Percentiles rank a stretch among this genome's conserved stretches.
phyloP scores from a whole-genome alignment of 2,113 vertebrate genomes.

The Austrofundulus limnaeus region DNA sequence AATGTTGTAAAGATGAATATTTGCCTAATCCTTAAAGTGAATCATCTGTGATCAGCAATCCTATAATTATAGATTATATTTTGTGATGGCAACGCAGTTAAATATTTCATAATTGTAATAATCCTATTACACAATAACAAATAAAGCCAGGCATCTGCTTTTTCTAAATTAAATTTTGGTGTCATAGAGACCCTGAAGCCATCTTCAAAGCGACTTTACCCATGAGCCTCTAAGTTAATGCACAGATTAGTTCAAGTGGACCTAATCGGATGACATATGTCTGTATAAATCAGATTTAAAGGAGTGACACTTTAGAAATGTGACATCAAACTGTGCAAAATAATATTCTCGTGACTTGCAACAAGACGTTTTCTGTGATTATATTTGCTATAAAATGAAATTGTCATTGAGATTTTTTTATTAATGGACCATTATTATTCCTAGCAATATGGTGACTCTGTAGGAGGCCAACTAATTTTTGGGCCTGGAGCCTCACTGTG shows the following conservation, averaged over 20 bases:
- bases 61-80: slow-evolving; percentile 36
- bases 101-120: slow-evolving; percentile 61
- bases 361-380: slow-evolving; percentile 69
- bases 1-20: background rate
- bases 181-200: slow-evolving; percentile 23
- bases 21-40: slow-evolving; percentile 42
- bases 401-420: slow-evolving; percentile 77
- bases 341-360: slow-evolving; percentile 62
- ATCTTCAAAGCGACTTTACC: slow-evolving; percentile 43
- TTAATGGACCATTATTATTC: slow-evolving; percentile 74
- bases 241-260: slow-evolving; percentile 71
- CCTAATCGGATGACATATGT: slow-evolving; percentile 71
- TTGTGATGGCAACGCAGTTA: slow-evolving; percentile 44
- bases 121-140: slow-evolving; percentile 73
- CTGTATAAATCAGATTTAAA: slow-evolving; percentile 78
- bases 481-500: slow-evolving; percentile 58
- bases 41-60: slow-evolving; percentile 44
- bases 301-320: slow-evolving; percentile 58
- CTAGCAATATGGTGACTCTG: slow-evolving; percentile 78
- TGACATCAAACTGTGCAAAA: slow-evolving; percentile 67
- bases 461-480: slow-evolving; percentile 76
- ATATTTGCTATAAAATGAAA: slow-evolving; percentile 70
- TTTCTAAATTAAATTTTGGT: slow-evolving; percentile 49
- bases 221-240: slow-evolving; percentile 53
- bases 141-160: slow-evolving; percentile 42